Evolutionary conservation across 2,888 invertebrate species (phyloP).

Genomic region (Drosophila eohydei): DNA sequence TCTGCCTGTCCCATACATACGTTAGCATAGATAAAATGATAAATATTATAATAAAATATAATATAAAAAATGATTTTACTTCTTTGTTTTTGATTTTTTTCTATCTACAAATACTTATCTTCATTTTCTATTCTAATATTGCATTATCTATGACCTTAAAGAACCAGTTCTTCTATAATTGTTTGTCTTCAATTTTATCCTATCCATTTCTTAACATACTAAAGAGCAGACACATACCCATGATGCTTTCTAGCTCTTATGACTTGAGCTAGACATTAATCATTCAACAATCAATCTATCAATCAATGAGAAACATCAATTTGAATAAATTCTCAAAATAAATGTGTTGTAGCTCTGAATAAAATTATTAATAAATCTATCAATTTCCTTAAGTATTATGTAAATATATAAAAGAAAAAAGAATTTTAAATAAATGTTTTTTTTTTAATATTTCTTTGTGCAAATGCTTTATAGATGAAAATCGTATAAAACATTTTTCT

Average conservation of each 20-base stretch:
- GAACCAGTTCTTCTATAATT: background rate
- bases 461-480: background rate
- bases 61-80: too few relatives aligned
- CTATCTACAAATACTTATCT: too few relatives aligned
- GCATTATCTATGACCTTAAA: background rate
- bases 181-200: background rate
- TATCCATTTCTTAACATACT: too few relatives aligned
- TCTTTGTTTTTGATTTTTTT: too few relatives aligned
- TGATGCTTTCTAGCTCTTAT: background rate
- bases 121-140: too few relatives aligned
- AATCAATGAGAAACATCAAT: background rate
- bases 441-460: background rate
- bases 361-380: background rate
- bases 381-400: background rate
- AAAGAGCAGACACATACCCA: background rate
- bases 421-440: background rate
- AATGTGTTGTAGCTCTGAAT: background rate
- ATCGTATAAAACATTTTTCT: background rate
- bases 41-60: too few relatives aligned
- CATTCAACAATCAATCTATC: constrained; percentile 2
- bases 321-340: background rate
- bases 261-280: background rate
- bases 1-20: too few relatives aligned
- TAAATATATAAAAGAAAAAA: background rate
- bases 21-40: too few relatives aligned